Evolutionary conservation across 2,113 vertebrate genomes (phyloP).

Genomic region (Crotalus viridis): DNA sequence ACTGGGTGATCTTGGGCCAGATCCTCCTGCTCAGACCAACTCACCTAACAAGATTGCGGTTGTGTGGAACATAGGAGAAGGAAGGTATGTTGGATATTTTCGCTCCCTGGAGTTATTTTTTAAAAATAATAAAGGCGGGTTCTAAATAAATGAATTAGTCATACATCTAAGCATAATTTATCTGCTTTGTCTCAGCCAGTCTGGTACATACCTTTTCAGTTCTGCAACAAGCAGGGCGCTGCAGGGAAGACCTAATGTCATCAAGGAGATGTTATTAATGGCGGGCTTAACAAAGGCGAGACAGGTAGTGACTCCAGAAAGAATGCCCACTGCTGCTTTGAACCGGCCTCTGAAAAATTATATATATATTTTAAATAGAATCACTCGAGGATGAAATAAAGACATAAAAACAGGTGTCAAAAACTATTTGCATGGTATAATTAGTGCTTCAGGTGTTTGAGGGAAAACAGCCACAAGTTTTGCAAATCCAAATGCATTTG

Average conservation of each 20-base stretch:
- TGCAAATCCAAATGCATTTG: not conserved
- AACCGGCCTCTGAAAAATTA: conserved; percentile 80
- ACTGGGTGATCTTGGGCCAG: not conserved
- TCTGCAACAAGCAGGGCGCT: conserved; percentile 88
- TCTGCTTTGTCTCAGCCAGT: fast-evolving
- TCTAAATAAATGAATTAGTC: not conserved
- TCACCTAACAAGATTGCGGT: not conserved
- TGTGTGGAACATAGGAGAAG: not conserved
- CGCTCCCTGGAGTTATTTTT: not conserved
- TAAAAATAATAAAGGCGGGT: not conserved
- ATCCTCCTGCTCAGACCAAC: not conserved
- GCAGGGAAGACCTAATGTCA: conserved; percentile 93
- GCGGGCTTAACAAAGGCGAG: conserved; percentile 94
- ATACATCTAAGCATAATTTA: not conserved
- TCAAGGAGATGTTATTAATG: conserved; percentile 92
- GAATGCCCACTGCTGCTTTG: conserved; percentile 88
- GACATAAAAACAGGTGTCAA: not conserved
- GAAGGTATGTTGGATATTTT: not conserved
- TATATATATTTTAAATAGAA: conserved; percentile 19
- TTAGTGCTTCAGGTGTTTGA: not conserved
- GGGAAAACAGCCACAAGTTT: not conserved
- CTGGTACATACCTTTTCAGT: conserved; percentile 82
- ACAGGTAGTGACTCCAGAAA: conserved; percentile 90
- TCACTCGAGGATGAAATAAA: not conserved
- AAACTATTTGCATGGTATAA: not conserved